Conservation (phyloP, 2,113 vertebrate genomes). For the Elephas maximus region DNA sequence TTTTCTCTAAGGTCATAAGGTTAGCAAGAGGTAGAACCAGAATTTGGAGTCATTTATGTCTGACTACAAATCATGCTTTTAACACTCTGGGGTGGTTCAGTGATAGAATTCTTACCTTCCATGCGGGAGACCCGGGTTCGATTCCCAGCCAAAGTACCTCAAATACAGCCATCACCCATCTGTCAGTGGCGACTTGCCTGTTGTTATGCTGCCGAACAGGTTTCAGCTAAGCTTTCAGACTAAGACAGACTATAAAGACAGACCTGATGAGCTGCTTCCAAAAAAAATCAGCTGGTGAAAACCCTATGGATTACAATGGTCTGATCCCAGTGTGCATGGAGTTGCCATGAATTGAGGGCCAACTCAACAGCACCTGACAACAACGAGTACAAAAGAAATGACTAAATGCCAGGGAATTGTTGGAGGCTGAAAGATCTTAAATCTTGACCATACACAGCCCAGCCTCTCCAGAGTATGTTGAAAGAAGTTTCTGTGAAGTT, state of each 20-base stretch:
- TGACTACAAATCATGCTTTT: slow-evolving; percentile 15
- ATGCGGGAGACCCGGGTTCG: not conserved
- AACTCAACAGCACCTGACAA: not conserved
- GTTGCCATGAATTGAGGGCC: not conserved
- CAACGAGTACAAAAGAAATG: not conserved
- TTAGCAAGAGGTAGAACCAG: not conserved
- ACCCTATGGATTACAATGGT: not conserved
- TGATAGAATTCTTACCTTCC: not conserved
- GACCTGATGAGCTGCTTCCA: not conserved
- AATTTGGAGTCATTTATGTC: not conserved
- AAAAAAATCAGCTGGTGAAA: not conserved
- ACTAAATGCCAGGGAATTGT: not conserved
- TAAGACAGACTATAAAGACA: not conserved
- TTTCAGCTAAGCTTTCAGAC: not conserved
- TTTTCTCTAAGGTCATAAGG: slow-evolving; percentile 21
- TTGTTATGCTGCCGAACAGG: not conserved
- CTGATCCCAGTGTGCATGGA: not conserved
- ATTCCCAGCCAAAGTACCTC: not conserved
- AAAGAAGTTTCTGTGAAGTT: not conserved
- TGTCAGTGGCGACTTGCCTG: not conserved
- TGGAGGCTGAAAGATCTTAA: not conserved
- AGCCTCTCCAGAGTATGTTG: not conserved
- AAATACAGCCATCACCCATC: not conserved
- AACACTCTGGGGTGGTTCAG: not conserved
- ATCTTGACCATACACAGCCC: not conserved